Conservation (phyloP, 2,797 vertebrate genomes). For the Antennarius maculatus region DNA sequence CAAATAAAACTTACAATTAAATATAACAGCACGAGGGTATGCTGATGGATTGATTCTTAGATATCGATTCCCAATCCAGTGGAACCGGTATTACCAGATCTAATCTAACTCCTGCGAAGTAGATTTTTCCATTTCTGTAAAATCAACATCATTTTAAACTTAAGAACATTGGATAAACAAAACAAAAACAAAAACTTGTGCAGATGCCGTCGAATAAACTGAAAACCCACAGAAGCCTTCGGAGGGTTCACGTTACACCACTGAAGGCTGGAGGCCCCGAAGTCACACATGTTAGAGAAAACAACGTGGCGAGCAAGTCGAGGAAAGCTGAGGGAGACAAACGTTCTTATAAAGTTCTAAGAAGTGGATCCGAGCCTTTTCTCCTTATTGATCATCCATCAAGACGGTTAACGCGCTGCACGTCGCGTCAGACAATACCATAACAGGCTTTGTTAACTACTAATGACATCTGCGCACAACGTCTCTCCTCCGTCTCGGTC, state of each 20-base stretch:
- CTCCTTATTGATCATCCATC: neutral
- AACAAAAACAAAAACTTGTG: neutral
- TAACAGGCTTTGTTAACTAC: constrained; percentile 52
- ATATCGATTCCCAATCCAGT: neutral
- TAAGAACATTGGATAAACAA: neutral
- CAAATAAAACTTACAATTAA: neutral
- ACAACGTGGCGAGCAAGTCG: constrained; percentile 23
- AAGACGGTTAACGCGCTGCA: neutral
- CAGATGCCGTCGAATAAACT: constrained; percentile 8
- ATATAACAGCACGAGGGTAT: neutral
- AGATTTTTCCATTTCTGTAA: constrained; percentile 12
- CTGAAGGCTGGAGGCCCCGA: constrained; percentile 68
- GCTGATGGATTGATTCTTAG: constrained; percentile 13
- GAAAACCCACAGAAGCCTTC: constrained; percentile 24
- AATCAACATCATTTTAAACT: neutral
- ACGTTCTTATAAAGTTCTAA: neutral
- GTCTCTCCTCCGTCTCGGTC: constrained; percentile 26
- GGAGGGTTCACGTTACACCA: constrained; percentile 52
- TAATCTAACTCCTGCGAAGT: neutral
- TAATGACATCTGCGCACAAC: constrained; percentile 71
- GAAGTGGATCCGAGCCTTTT: neutral
- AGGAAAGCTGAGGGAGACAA: constrained; percentile 8
- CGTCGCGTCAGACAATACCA: constrained; percentile 20
- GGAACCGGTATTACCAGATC: neutral
- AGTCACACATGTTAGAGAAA: constrained; percentile 63